Base-by-base conservation (phyloP, 1,140 invertebrate species). In the Drosophila pectinifera region DNA sequence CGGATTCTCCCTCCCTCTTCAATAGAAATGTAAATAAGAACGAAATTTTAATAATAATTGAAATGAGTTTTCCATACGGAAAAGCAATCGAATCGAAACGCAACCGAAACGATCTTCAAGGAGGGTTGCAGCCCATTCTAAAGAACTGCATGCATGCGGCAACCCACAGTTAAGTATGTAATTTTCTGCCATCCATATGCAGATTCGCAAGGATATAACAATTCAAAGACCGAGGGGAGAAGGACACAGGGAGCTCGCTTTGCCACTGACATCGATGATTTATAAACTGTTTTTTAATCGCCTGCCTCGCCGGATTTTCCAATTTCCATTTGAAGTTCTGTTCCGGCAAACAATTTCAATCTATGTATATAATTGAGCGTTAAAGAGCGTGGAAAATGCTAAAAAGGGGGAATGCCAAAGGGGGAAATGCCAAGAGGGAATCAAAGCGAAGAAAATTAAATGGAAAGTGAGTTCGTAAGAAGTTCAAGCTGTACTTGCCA, bases 1-100 rank as follows among this genome's bases (percentile, higher is more conserved):
- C 16, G 3, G 14, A 38, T 24, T 48, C 55, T 34, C 24, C 26
- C 36, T 46, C 10, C 41, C 39, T 8, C 24, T 83, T 90, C 86
- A 86, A 89, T 89, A 76, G 86, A 86, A 89, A 89, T 90, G 84
- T 89, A 89, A 89, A 89, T 89, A 85, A 20, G 24, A 31, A 80
- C 3, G 24, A 31, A 90, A 88, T 90, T 88, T 80, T 80, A 84
- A 88, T 90, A 78, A 90, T 85, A 90, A 89, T 89, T 85, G 80
- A 90, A 89, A 90, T 86, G 73, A 48, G 58, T 86, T 86, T 75
- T 48, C 49, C n/a, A 34, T 24, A 20, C 26, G 59, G 56, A 45
- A 73, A 59, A 42, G 26, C 34, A 59, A 45, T 61, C 22, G 62
- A 24, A 65, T 4, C 39, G 61, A 45, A 64, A 39, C 24, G 55